Conservation (phyloP, 2,888 invertebrate species). For the Hyles lineata region DNA sequence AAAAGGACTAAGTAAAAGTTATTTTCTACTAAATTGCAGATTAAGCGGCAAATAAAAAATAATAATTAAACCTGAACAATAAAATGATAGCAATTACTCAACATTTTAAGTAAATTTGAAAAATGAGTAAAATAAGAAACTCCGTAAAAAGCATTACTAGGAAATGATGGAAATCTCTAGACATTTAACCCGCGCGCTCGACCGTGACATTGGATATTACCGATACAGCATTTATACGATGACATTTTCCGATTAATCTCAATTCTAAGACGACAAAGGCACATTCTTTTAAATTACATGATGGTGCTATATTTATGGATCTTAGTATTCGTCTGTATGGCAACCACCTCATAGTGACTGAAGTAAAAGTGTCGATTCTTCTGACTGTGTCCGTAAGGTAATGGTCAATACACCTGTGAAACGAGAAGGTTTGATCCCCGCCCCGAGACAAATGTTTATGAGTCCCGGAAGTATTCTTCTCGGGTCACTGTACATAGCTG, state of each 20-base stretch:
- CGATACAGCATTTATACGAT: not conserved
- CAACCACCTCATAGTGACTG: too few species aligned
- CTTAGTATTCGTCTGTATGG: too few species aligned
- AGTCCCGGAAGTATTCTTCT: too few species aligned
- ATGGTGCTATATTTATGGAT: not conserved
- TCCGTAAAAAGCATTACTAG: conserved; percentile 3
- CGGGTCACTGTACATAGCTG: too few species aligned
- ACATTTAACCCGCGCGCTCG: conserved; percentile 2
- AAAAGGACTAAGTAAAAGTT: too few species aligned
- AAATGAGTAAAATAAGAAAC: not conserved
- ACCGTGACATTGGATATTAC: conserved; percentile 16
- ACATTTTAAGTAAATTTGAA: not conserved
- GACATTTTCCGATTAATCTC: not conserved
- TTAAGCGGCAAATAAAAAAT: not conserved
- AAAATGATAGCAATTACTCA: not conserved
- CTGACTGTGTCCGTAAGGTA: too few species aligned
- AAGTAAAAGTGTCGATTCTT: too few species aligned
- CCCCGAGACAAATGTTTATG: too few species aligned
- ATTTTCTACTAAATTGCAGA: not conserved
- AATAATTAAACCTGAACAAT: not conserved
- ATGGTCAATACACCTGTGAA: too few species aligned
- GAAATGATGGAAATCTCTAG: not conserved
- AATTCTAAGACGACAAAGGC: not conserved
- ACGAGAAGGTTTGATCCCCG: too few species aligned
- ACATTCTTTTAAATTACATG: not conserved